These are phyloP conservation scores for Octodonta nipae DNA, from an alignment of 2,888 invertebrate genomes.

Conservation along the genomic window DNA sequence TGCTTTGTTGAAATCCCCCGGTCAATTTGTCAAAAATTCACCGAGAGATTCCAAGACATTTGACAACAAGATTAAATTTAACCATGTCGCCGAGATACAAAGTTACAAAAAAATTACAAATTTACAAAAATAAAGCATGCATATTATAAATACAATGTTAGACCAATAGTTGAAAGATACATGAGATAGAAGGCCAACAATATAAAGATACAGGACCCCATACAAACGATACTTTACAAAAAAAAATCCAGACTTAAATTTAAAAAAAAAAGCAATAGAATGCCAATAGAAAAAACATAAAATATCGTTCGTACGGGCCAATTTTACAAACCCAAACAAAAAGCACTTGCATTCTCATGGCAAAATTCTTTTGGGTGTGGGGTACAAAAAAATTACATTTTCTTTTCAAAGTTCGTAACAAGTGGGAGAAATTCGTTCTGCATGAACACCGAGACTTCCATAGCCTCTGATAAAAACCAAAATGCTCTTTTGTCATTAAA, in stretches of 20 bases:
- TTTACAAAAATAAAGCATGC: conserved; percentile 29
- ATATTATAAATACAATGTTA: conserved; percentile 31
- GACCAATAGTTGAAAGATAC: conserved; percentile 33
- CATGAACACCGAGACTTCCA: conserved; percentile 30
- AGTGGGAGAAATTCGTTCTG: conserved; percentile 21
- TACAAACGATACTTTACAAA: conserved; percentile 18
- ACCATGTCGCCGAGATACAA: conserved; percentile 17
- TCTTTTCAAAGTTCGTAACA: too few species aligned
- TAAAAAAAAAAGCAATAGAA: too few species aligned
- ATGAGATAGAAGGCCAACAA: conserved; percentile 39
- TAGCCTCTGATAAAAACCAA: conserved; percentile 32
- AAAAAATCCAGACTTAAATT: conserved; percentile 1
- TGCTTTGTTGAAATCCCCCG: too few species aligned
- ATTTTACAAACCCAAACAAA: conserved; percentile 28
- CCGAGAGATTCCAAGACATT: conserved; percentile 8
- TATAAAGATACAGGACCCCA: conserved; percentile 21
- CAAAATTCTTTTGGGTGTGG: conserved; percentile 25
- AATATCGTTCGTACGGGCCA: conserved; percentile 20
- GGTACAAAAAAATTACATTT: conserved; percentile 6
- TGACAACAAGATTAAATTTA: conserved; percentile 19
- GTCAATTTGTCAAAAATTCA: too few species aligned
- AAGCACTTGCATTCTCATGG: conserved; percentile 29
- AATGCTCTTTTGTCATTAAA: conserved; percentile 20
- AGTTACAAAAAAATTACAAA: conserved; percentile 20
- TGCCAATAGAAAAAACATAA: conserved; percentile 8